Base-by-base conservation (phyloP, 2,888 invertebrate species). In the Portevinia maculata region DNA sequence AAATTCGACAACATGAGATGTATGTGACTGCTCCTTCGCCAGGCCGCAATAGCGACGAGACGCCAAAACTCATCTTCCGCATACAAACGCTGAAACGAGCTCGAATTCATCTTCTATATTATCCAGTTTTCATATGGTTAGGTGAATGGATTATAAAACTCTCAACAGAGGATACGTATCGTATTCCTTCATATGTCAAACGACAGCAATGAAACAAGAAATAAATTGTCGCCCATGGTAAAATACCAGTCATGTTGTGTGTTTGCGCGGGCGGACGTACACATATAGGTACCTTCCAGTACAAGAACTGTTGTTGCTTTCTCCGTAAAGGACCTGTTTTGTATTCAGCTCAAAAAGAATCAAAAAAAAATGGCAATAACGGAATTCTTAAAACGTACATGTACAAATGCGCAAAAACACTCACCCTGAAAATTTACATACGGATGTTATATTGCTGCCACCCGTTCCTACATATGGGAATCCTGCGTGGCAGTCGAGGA, bases 311-410 rank as follows among this genome's bases (percentile, higher is more conserved):
- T 50, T n/a, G 13, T 28, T 41, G 13, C 21, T 48, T 21, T 32
- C 9, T n/a, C 44, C 19, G 67, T 28, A 17, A 37, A 46, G 32
- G 67, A 69, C 32, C 60, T 67, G 67, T 70, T 84, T 84, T 74
- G 84, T 84, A 84, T 84, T 79, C 84, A 64, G 64, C 59, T 48
- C 84, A 74, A 64, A 59, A 74, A 84, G 79, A 84, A 74, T 84
- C 79, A 84, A 79, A 84, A 84, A 84, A 84, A 84, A 84, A 84
- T 84, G 79, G 79, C 74, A 84, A 84, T 79, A 84, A 84, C 69
- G 79, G 65, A 78, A 84, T 84, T 84, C 84, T 74, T 84, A 73
- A 84, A 84, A 79, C 75, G 75, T 44, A 75, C 75, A 75, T 67
- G 65, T 75, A 75, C 52, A 60, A 75, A 75, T 75, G 75, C 67